Conservation (phyloP, 64 coral and sea anemone genomes). For the Dendronephthya gigantea region DNA sequence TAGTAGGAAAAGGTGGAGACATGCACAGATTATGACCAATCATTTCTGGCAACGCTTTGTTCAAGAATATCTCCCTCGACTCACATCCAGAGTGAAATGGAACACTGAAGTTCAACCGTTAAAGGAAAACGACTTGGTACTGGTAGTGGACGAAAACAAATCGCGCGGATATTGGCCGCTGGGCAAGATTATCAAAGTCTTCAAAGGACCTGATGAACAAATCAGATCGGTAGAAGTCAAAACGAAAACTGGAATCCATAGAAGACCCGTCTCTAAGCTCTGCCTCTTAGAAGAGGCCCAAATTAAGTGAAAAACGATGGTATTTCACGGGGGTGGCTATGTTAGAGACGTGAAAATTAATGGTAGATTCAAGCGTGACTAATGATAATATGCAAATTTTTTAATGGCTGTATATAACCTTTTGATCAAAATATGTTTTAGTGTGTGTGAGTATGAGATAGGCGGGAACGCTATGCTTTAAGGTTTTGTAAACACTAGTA, state of each 20-base stretch:
- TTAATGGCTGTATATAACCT: too few species aligned
- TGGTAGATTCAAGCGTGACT: too few species aligned
- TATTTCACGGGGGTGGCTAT: not conserved
- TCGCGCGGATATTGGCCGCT: not conserved
- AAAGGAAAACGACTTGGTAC: not conserved
- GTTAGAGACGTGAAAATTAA: not conserved
- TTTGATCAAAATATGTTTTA: too few species aligned
- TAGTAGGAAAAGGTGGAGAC: not conserved
- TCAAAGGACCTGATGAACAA: not conserved
- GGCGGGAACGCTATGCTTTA: too few species aligned
- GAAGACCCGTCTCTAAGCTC: not conserved
- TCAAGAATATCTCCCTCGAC: not conserved
- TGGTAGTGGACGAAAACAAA: not conserved
- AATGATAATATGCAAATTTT: too few species aligned
- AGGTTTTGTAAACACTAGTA: too few species aligned
- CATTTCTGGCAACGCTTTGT: not conserved
- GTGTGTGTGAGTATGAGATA: too few species aligned
- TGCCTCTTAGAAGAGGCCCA: not conserved
- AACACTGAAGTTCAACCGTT: not conserved
- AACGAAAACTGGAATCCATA: not conserved
- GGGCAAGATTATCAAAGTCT: not conserved
- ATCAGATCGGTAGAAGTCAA: not conserved
- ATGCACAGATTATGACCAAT: not conserved
- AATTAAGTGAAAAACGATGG: not conserved
- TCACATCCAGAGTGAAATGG: not conserved